Evolutionary conservation across 2,797 vertebrate species (phyloP).

Genomic region (Gymnothorax javanicus): DNA sequence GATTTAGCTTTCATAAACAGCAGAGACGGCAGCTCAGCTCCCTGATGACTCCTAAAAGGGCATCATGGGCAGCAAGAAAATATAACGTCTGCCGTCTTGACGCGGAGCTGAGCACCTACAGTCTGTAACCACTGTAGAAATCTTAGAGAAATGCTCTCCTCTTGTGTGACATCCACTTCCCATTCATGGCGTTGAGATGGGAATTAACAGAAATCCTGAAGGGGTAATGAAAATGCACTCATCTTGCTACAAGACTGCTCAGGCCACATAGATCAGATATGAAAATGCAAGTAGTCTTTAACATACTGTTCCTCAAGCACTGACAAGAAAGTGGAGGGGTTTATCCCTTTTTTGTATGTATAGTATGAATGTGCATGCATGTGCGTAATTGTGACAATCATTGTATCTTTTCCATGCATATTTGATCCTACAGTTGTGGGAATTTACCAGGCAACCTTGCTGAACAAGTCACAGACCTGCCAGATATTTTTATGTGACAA

Average conservation of each 20-base stretch:
- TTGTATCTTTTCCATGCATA: background rate
- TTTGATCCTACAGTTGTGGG: background rate
- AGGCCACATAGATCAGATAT: slow-evolving; percentile 17
- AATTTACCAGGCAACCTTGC: background rate
- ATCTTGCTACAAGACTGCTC: background rate
- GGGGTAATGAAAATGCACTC: background rate
- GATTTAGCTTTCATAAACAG: slow-evolving; percentile 62
- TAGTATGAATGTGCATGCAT: background rate
- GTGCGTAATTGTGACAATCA: too few relatives aligned
- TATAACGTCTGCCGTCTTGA: background rate
- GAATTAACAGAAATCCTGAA: background rate
- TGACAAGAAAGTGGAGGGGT: background rate
- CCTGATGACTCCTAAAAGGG: slow-evolving; percentile 50
- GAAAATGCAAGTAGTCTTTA: background rate
- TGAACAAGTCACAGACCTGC: background rate
- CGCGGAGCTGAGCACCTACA: background rate
- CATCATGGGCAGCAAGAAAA: background rate
- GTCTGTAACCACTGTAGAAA: background rate
- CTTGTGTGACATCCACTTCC: background rate
- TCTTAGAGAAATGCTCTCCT: background rate
- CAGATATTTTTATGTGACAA: background rate
- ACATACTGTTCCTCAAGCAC: background rate
- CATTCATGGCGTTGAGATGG: background rate
- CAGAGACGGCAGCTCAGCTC: slow-evolving; percentile 50
- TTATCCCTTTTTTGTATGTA: background rate